Evolutionary conservation across 2,113 vertebrate genomes (phyloP), one percentile per base, ranked within the genome.

Genomic region (Bothrops jararaca): DNA sequence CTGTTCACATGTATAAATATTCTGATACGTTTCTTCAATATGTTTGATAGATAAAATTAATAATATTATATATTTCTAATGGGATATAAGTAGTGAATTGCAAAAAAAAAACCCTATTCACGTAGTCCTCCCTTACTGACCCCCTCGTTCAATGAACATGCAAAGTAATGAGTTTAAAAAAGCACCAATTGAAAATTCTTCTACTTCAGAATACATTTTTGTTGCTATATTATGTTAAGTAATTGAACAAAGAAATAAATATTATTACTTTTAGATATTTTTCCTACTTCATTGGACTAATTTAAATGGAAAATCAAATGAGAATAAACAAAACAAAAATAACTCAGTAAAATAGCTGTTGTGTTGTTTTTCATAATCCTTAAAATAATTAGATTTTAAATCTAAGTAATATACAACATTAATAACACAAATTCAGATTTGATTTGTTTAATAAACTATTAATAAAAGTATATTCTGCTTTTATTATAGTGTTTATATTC

Each of bases 401-500:
- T 94, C 80, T 52, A 87, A 89, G 92, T 95, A 95, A 20, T 93
- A 95, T 64, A 93, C 91, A 94, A 93, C 56, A 0, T 4, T 85
- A 95, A 96, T 95, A 94, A 94, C 96, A 91, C 13, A 90, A 92
- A 91, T 96, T 96, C 93, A 57, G 89, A 94, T 91, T 95, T 95
- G 96, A 96, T 93, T 74, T 52, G 88, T 69, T 10, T 85, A 89
- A 95, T 96, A 95, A 92, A 8, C 58, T 39, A 92, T 9, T 86
- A 89, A 95, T 96, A 96, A 92, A 8, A 58, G 12, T 39, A 90
- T 56, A 50, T 74, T 74, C 87, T 45, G 69, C 34, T 86, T 92
- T 57, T 95, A 24, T 29, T 91, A 12, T 93, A 95, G 92, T 94
- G 96, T 94, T 93, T 95, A 94, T 93, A 64, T 96, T 95, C 95